Evolutionary conservation across 2,113 vertebrate species (phyloP).

Genomic region (Oncorhynchus tshawytscha): DNA sequence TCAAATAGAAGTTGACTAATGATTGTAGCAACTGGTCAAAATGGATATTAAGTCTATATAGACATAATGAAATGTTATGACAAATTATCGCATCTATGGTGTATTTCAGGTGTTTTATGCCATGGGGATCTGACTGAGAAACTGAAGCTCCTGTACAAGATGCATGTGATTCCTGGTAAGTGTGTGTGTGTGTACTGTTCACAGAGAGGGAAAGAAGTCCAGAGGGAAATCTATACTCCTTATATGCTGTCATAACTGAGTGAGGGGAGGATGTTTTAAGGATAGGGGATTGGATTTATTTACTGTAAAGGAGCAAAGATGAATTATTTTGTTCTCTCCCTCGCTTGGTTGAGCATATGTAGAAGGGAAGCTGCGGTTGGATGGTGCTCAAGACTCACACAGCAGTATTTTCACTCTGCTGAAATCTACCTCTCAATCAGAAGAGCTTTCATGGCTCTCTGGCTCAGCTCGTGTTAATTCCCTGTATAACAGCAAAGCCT

Average conservation of each 20-base stretch:
- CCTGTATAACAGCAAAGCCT: not conserved
- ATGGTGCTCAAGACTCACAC: constrained; percentile 4
- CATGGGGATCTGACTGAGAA: constrained; percentile 94
- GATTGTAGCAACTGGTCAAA: not conserved
- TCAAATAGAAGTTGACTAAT: not conserved
- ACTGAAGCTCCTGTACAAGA: constrained; percentile 92
- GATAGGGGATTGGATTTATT: not conserved
- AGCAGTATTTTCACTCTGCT: not conserved
- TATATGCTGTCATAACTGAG: not conserved
- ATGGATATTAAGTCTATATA: not conserved
- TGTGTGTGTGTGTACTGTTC: constrained; percentile 15
- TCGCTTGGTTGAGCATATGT: constrained; percentile 18
- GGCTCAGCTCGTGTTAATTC: not conserved
- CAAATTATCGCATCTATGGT: not conserved
- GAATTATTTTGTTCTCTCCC: not conserved
- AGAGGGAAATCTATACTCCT: not conserved
- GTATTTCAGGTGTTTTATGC: constrained; percentile 83
- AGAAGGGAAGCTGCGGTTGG: no score
- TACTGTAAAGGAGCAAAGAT: not conserved
- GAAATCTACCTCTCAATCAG: not conserved
- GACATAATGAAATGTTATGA: not conserved
- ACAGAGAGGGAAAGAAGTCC: not conserved
- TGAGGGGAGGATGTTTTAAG: not conserved
- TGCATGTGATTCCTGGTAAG: constrained; percentile 93
- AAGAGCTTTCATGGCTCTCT: not conserved